Percentiles rank a stretch among this genome's conserved stretches.
phyloP scores from a whole-genome alignment of 2,888 invertebrate species.

The Hypomecis punctinalis region DNA sequence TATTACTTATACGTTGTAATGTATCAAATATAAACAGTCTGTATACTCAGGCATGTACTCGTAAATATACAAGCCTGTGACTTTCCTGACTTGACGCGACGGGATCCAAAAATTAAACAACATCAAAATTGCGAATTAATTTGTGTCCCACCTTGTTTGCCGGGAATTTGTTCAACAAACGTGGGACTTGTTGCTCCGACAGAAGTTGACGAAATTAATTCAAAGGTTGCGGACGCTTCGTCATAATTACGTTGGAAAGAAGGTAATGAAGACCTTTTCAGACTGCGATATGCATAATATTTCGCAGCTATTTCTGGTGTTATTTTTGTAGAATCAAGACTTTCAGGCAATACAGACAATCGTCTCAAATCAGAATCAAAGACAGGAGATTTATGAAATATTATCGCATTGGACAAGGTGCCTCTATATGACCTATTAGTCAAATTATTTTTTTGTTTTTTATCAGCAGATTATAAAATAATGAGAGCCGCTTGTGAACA shows the following conservation, averaged over 20 bases:
- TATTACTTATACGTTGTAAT: no score
- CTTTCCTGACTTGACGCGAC: constrained; percentile 11
- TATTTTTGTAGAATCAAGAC: no score
- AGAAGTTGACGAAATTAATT: constrained; percentile 45
- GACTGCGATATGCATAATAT: not conserved
- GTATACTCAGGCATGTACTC: not conserved
- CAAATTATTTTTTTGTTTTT: no score
- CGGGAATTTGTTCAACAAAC: constrained; percentile 46
- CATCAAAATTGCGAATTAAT: constrained; percentile 39
- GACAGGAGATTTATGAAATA: no score
- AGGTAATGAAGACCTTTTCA: constrained; percentile 18
- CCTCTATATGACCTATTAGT: no score
- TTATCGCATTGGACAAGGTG: no score
- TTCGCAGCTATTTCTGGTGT: no score
- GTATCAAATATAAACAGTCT: no score
- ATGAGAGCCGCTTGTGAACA: no score
- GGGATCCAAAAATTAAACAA: constrained; percentile 36
- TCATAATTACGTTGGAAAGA: constrained; percentile 34
- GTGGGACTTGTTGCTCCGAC: constrained; percentile 47
- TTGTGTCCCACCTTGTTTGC: constrained; percentile 38
- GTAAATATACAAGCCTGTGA: constrained; percentile 1
- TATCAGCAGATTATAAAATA: no score
- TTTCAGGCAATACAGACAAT: no score
- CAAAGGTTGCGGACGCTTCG: constrained; percentile 26
- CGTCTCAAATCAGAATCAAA: no score